These are phyloP conservation scores for Myoxocephalus aenaeus DNA, from an alignment of 2,797 vertebrate species.

Conservation along the genomic window DNA sequence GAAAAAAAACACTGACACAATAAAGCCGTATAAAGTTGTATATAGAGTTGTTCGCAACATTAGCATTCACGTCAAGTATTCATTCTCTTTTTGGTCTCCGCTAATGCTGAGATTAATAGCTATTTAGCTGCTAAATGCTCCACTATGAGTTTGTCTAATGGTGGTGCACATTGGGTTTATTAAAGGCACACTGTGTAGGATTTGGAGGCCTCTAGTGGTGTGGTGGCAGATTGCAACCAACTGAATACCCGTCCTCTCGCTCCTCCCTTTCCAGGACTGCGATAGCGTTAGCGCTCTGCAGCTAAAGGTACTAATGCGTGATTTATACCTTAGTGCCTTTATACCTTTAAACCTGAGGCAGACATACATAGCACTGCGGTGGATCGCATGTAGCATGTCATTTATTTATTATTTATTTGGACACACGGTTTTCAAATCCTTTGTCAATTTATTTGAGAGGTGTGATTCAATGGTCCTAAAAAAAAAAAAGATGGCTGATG, in stretches of 20 bases:
- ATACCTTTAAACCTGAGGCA: neutral
- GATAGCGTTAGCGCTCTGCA: too few relatives aligned
- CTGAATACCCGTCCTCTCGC: neutral
- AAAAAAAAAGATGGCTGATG: too few relatives aligned
- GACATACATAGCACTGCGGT: neutral
- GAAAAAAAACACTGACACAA: neutral
- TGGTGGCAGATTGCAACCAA: neutral
- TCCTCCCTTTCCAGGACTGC: too few relatives aligned
- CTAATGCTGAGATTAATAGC: neutral
- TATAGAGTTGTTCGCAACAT: neutral
- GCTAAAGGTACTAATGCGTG: too few relatives aligned
- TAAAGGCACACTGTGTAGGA: neutral
- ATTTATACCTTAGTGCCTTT: too few relatives aligned
- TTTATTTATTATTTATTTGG: neutral
- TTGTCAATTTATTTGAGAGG: neutral
- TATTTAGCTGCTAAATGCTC: neutral
- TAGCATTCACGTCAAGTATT: slow-evolving; percentile 3
- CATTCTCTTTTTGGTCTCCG: neutral
- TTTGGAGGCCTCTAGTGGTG: neutral
- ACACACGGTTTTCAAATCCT: neutral
- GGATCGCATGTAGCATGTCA: neutral
- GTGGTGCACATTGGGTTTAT: neutral
- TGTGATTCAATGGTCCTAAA: neutral
- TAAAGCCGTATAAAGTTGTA: neutral
- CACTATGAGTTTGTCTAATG: neutral